These are phyloP conservation scores for Parazoanthus swiftii DNA, from an alignment of 92 coral and sea anemone genomes.

Conservation along the genomic window DNA sequence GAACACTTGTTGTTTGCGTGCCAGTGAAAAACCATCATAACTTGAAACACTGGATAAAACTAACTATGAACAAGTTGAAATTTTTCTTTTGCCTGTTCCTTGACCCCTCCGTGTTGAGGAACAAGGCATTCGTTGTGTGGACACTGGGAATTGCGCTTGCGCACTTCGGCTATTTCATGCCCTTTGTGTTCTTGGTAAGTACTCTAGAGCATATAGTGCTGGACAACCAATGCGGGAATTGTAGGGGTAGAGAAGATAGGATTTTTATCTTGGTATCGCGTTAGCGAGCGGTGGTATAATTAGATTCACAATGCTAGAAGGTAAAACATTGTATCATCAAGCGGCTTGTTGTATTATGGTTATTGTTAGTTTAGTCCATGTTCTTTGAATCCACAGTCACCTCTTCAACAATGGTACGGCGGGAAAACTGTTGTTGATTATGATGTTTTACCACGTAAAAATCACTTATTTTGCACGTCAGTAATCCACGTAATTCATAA, in stretches of 20 bases:
- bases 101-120: conserved; percentile 62
- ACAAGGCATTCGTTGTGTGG: conserved; percentile 76
- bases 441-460: too few species aligned
- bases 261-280: neutral
- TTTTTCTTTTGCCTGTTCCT: conserved; percentile 35
- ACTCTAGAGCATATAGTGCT: neutral
- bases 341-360: neutral
- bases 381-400: too few species aligned
- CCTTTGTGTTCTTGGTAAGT: conserved; percentile 89
- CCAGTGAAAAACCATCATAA: neutral
- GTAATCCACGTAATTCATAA: too few species aligned
- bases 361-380: too few species aligned
- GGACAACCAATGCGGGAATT: neutral
- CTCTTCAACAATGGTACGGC: too few species aligned
- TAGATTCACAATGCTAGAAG: neutral
- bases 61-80: neutral
- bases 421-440: too few species aligned
- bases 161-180: conserved; percentile 84
- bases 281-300: neutral
- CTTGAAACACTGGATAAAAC: neutral
- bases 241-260: neutral
- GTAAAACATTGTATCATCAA: neutral
- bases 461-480: too few species aligned
- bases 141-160: conserved; percentile 64
- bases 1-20: neutral